Evolutionary conservation across 2,113 vertebrate species (phyloP), one percentile per base, ranked within the genome.

Genomic region (Limnothrissa miodon): DNA sequence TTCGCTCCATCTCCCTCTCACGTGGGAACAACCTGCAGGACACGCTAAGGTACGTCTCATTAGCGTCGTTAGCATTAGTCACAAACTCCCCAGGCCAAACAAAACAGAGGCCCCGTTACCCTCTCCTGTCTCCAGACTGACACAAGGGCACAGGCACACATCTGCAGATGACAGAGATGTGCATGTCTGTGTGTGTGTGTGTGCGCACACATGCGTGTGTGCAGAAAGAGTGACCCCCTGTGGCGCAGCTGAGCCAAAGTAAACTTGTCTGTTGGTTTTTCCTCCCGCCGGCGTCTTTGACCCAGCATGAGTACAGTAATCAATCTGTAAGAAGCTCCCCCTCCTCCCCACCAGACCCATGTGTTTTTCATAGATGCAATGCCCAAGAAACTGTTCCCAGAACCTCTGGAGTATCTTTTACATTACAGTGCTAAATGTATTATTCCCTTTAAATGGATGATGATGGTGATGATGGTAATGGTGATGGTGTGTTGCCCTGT

Each of bases 1-100:
- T 98, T 94, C 94, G 98, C 15, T 99, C 98, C 79, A 99, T 99
- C 89, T 98, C 98, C 80, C 90, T 99, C 83, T 99, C 98, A 42
- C 94, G 97, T 85, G 98, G 98, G 88, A 99, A 99, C 90, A 99
- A 99, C 90, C 93, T 99, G 3, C 98, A 99, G 87, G 98, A 99
- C 88, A 99, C 98, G 0, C 96, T 99, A 82, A 96, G 98, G 98
- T 99, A 91, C 86, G 82, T 39, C 36, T 85, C 45, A 2, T 33
- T 66, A 66, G n/a, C n/a, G n/a, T 66, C 6, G 8, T 11, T 29
- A 70, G 4, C 62, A 25, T 70, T 62, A 70, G 62, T 3, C 59
- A 29, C 59, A 62, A 62, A 23, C 59, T 62, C n/a, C 7, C n/a
- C 62, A 70, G 29, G 62, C 62, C 62, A 70, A 70, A 1, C 62